Evolutionary conservation across 2,113 vertebrate species (phyloP), one percentile per base, ranked within the genome.

Genomic region (Mesitornis unicolor): DNA sequence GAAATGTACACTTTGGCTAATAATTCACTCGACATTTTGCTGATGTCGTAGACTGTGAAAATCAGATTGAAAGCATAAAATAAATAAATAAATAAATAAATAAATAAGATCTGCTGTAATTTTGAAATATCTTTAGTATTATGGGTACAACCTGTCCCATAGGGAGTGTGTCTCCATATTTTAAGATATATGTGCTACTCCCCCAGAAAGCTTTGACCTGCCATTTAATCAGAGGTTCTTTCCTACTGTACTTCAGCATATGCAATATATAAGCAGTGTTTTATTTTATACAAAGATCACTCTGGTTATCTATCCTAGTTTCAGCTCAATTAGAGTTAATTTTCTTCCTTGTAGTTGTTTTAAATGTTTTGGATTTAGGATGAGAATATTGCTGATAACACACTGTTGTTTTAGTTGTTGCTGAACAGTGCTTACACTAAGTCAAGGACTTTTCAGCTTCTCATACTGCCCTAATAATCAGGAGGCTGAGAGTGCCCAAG

Each of bases 11-110:
- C 6, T 4, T 50, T 51, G 45, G 28, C 22, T 38, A 82, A 85
- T 93, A 88, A 93, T 90, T 95, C 74, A 91, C 29, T 94, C 36
- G 63, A 40, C 29, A 5, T 63, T 70, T 75, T 85, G 21, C 12
- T 86, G 36, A 86, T 89, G 63, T 77, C 56, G 79, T 93, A 76
- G 84, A 59, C 11, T 17, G 3, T 8, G 28, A 73, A 84, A 92
- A 63, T 31, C 65, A 95, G 15, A 33, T 40, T 67, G 31, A 83
- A 76, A 80, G 31, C n/a, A 63, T 45, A 47, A 79, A 81, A 5
- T 1, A 61, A 79, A 43, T 29, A 65, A 63, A 51, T n/a, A 74
- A 70, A 50, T 18, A 59, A 82, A 14, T 26, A 45, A 45, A 10
- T 22, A 48, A 48, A 38, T 3, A 36, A 13, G 1, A 7, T 42